phyloP scores from a whole-genome alignment of 2,113 vertebrate species.

The Colius striatus region DNA sequence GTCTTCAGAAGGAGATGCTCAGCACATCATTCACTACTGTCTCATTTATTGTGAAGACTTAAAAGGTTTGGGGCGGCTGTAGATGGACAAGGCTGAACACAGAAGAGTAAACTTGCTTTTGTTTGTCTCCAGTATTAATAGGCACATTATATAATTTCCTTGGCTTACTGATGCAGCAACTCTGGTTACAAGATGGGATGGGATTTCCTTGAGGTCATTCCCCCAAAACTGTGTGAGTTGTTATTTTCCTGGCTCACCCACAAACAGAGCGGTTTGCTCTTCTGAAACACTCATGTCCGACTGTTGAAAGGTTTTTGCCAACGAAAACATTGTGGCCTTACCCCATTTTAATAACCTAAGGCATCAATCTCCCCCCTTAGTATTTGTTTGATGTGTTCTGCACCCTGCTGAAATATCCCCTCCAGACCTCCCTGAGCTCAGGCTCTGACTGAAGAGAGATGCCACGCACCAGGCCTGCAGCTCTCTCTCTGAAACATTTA shows the following conservation, averaged over 20 bases:
- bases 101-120: constrained; percentile 9
- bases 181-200: constrained; percentile 49
- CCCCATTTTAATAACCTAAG: constrained; percentile 57
- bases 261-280: constrained; percentile 63
- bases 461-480: constrained; percentile 30
- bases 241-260: constrained; percentile 70
- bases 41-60: background rate
- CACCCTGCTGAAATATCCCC: constrained; percentile 59
- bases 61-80: background rate
- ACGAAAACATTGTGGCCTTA: constrained; percentile 61
- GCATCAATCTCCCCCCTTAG: constrained; percentile 55
- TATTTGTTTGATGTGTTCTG: constrained; percentile 61
- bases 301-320: constrained; percentile 59
- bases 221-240: constrained; percentile 42
- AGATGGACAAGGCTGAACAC: background rate
- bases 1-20: background rate
- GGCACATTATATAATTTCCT: constrained; percentile 33
- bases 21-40: background rate
- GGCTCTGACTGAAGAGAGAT: constrained; percentile 50
- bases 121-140: constrained; percentile 40
- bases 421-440: constrained; percentile 43
- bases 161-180: constrained; percentile 40
- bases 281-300: constrained; percentile 62
- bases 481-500: constrained; percentile 43
- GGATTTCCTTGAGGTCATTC: constrained; percentile 70